These are phyloP conservation scores for Sepioteuthis lessoniana DNA, from an alignment of 2,888 invertebrate genomes.

Conservation along the genomic window DNA sequence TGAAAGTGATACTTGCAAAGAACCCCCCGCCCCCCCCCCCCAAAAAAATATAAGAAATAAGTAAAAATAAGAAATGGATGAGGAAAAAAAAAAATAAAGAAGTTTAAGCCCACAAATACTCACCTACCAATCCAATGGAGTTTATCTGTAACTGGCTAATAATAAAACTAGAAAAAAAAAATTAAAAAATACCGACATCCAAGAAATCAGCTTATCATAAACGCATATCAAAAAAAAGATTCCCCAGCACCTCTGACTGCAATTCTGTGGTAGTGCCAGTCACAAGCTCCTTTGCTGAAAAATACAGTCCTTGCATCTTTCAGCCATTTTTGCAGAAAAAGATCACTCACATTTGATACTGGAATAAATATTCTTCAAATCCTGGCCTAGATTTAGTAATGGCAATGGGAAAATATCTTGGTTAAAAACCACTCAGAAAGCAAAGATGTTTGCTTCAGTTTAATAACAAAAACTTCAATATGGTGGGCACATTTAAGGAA, in stretches of 20 bases:
- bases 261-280: background rate
- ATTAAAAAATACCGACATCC: background rate
- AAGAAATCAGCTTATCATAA: background rate
- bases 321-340: too few relatives aligned
- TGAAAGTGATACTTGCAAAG: conserved; percentile 18
- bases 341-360: too few relatives aligned
- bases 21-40: background rate
- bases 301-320: too few relatives aligned
- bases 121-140: background rate
- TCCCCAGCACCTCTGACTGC: background rate
- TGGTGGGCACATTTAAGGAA: too few relatives aligned
- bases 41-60: background rate
- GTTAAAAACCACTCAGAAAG: too few relatives aligned
- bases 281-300: background rate
- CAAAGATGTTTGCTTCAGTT: too few relatives aligned
- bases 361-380: too few relatives aligned
- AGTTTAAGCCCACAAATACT: background rate
- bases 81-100: background rate
- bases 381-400: too few relatives aligned
- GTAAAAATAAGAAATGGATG: background rate
- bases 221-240: background rate
- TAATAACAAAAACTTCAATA: too few relatives aligned
- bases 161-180: background rate
- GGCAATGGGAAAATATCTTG: too few relatives aligned
- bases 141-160: background rate